phyloP scores from a whole-genome alignment of 2,113 vertebrate species.

The Peromyscus leucopus region DNA sequence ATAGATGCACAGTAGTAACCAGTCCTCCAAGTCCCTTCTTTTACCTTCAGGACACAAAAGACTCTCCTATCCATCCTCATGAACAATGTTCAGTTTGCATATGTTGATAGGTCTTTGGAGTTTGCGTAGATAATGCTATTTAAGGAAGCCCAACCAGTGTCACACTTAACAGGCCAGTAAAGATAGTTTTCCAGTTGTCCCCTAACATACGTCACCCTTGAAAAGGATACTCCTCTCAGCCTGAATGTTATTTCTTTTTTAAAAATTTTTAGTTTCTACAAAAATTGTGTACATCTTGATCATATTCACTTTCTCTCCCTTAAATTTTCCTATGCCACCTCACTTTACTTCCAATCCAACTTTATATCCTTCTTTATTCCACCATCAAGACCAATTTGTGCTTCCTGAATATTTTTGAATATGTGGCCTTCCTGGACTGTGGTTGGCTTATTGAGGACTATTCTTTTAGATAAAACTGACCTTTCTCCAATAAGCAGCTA shows the following conservation, averaged over 20 bases:
- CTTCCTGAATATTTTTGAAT: neutral
- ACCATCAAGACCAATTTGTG: neutral
- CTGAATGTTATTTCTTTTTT: neutral
- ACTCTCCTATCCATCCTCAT: neutral
- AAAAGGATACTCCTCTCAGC: conserved; percentile 1
- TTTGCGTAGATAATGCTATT: neutral
- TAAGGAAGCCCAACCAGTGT: neutral
- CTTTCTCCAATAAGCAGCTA: neutral
- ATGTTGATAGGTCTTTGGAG: neutral
- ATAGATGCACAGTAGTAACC: neutral
- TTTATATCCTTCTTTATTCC: neutral
- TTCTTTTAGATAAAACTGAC: neutral
- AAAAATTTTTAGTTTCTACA: neutral
- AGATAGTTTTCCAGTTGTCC: neutral
- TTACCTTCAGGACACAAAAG: neutral
- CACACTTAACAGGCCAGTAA: neutral
- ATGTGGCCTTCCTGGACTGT: neutral
- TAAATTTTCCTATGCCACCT: neutral
- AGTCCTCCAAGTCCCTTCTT: neutral
- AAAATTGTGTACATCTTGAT: neutral
- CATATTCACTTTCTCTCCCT: neutral
- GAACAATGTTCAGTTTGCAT: neutral
- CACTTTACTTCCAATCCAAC: neutral
- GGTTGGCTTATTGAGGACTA: neutral
- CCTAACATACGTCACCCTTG: neutral